Evolutionary conservation across 1,140 invertebrate species (phyloP).

Genomic region (Triops cancriformis): DNA sequence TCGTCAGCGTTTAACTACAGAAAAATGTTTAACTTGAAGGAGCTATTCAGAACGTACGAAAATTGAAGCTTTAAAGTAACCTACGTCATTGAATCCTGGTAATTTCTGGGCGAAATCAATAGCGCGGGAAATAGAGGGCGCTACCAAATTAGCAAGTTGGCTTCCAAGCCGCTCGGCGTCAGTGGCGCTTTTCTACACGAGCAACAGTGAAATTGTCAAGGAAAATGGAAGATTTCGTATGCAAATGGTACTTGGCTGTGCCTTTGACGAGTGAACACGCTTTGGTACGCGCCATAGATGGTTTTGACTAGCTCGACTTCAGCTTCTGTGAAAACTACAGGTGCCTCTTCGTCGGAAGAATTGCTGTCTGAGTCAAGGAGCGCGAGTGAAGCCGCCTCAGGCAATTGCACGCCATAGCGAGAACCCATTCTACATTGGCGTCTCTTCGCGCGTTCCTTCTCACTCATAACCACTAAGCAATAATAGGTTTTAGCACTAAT

Average conservation of each 20-base stretch:
- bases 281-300: constrained; percentile 1
- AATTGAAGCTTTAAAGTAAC: not conserved
- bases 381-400: not conserved
- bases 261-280: not conserved
- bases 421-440: not conserved
- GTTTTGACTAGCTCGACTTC: not conserved
- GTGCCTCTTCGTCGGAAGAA: not conserved
- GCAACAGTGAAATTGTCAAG: too few species aligned
- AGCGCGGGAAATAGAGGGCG: not conserved
- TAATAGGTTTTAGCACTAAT: not conserved
- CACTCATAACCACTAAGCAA: not conserved
- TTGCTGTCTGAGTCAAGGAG: not conserved
- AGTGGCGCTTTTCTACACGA: not conserved
- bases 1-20: constrained; percentile 11
- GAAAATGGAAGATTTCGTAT: not conserved
- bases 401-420: not conserved
- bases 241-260: constrained; percentile 3
- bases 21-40: not conserved
- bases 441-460: not conserved
- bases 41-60: too few species aligned
- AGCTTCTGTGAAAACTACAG: not conserved
- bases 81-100: constrained; percentile 21
- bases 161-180: not conserved
- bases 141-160: not conserved
- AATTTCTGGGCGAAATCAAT: constrained; percentile 14